These are phyloP conservation scores for Coenonympha arcania DNA, from an alignment of 2,888 invertebrate species.

Conservation along the genomic window DNA sequence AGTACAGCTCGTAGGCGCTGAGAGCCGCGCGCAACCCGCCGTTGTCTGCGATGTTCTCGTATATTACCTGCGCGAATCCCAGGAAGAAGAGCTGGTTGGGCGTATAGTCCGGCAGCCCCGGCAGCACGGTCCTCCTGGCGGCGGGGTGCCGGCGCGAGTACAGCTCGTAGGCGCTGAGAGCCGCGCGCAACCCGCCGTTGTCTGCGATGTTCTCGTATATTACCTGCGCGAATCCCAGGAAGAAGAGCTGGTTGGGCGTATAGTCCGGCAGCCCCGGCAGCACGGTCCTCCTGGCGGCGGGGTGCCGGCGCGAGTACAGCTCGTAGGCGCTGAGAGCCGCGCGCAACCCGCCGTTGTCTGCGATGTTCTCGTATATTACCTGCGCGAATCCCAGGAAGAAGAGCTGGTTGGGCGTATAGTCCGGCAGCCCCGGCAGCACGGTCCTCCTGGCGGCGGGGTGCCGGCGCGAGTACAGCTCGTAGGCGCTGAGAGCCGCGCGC, in stretches of 20 bases:
- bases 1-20: slow-evolving; percentile 74
- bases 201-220: slow-evolving; percentile 94
- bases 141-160: slow-evolving; percentile 45
- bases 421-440: slow-evolving; percentile 78
- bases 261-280: slow-evolving; percentile 80
- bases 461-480: slow-evolving; percentile 56
- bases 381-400: slow-evolving; percentile 88
- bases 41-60: slow-evolving; percentile 93
- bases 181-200: slow-evolving; percentile 89
- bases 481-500: slow-evolving; percentile 84
- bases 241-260: slow-evolving; percentile 83
- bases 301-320: slow-evolving; percentile 47
- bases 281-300: slow-evolving; percentile 50
- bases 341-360: slow-evolving; percentile 90
- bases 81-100: slow-evolving; percentile 86
- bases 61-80: slow-evolving; percentile 86
- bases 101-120: slow-evolving; percentile 78
- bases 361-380: slow-evolving; percentile 92
- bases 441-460: slow-evolving; percentile 47
- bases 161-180: slow-evolving; percentile 78
- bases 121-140: slow-evolving; percentile 68
- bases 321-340: slow-evolving; percentile 82
- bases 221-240: slow-evolving; percentile 86
- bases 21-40: slow-evolving; percentile 89
- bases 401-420: slow-evolving; percentile 80